A percentile compares a stretch with the other conserved stretches of the same genome.
These are phyloP conservation scores for Cheiracanthium punctorium DNA, from an alignment of 2,888 invertebrate species.

Conservation along the genomic window DNA sequence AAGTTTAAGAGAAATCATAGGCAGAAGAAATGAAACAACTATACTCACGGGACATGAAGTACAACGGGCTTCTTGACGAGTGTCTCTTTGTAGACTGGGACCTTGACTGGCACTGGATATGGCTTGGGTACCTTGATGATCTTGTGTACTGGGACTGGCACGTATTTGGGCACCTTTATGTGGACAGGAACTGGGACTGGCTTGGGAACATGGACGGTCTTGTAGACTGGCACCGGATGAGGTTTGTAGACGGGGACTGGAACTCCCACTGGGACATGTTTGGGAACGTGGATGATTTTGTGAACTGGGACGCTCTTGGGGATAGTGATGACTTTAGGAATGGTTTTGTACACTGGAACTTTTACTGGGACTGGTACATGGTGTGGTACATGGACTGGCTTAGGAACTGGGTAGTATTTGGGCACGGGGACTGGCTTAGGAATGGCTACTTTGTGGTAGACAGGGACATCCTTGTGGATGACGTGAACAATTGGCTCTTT, in stretches of 20 bases:
- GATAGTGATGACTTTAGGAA: conserved; percentile 72
- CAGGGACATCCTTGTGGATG: conserved; percentile 69
- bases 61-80: conserved; percentile 73
- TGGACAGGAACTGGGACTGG: conserved; percentile 70
- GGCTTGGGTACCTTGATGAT: conserved; percentile 73
- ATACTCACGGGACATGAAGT: conserved; percentile 73
- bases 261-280: conserved; percentile 72
- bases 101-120: conserved; percentile 72
- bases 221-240: conserved; percentile 72
- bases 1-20: too few relatives aligned
- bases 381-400: conserved; percentile 73
- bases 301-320: conserved; percentile 73
- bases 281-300: conserved; percentile 72
- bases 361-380: conserved; percentile 73
- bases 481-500: conserved; percentile 69
- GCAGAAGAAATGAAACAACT: not conserved
- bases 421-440: conserved; percentile 72
- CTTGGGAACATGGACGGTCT: conserved; percentile 72
- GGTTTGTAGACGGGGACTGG: conserved; percentile 73
- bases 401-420: conserved; percentile 72
- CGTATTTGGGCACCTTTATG: conserved; percentile 72
- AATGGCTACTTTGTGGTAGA: conserved; percentile 72
- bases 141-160: conserved; percentile 72
- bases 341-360: conserved; percentile 73
- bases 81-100: conserved; percentile 73